phyloP scores from a whole-genome alignment of 2,797 vertebrate genomes.

The Holocentrus rufus region DNA sequence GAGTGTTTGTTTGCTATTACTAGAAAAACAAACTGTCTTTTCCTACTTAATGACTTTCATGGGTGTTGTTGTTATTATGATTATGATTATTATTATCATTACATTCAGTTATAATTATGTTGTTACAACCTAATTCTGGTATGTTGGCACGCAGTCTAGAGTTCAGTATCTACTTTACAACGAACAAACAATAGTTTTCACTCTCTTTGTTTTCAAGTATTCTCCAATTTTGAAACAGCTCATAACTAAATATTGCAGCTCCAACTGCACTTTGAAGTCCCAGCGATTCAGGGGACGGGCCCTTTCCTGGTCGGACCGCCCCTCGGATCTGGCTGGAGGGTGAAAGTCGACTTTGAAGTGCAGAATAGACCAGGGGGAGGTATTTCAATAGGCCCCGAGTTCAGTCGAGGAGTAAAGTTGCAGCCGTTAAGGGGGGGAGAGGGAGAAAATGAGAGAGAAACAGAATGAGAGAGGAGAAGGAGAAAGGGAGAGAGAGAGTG shows the following conservation, averaged over 20 bases:
- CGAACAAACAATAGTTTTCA: slow-evolving; percentile 28
- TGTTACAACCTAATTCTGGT: not conserved
- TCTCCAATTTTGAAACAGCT: slow-evolving; percentile 65
- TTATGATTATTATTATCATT: no score
- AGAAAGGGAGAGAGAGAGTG: slow-evolving; percentile 30
- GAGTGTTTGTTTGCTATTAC: no score
- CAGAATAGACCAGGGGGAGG: slow-evolving; percentile 70
- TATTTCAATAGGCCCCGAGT: slow-evolving; percentile 74
- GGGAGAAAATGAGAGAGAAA: slow-evolving; percentile 3
- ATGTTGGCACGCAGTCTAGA: slow-evolving; percentile 16
- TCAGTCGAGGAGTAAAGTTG: slow-evolving; percentile 69
- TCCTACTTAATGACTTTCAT: no score
- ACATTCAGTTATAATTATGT: no score
- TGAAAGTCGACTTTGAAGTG: slow-evolving; percentile 79
- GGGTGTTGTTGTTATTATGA: no score
- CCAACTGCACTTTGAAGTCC: slow-evolving; percentile 62
- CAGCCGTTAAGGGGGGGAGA: slow-evolving; percentile 41
- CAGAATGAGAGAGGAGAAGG: not conserved
- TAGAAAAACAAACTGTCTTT: no score
- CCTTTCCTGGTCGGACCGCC: slow-evolving; percentile 52
- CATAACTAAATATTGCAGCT: slow-evolving; percentile 44
- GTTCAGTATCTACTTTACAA: slow-evolving; percentile 34
- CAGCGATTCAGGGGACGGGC: slow-evolving; percentile 51
- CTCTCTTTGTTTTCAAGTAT: slow-evolving; percentile 10
- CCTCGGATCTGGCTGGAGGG: slow-evolving; percentile 66